Percentiles rank a stretch among this genome's conserved stretches.
These are phyloP conservation scores for Muschampia plurimacula DNA, from an alignment of 2,888 invertebrate genomes.

Conservation along the genomic window DNA sequence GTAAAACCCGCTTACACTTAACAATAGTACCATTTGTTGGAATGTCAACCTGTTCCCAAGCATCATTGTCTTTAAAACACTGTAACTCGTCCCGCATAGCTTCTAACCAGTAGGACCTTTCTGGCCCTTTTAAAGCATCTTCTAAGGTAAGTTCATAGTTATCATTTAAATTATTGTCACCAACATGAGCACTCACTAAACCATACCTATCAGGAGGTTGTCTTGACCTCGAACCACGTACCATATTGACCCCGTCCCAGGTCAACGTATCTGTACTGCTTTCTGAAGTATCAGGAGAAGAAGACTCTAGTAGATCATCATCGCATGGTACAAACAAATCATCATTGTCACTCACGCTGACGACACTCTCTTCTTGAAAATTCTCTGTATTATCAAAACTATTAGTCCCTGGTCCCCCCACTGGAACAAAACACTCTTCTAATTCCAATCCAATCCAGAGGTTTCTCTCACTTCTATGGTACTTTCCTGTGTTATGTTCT, in stretches of 20 bases:
- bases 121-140: background rate
- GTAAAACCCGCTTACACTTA: background rate
- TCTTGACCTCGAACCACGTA: background rate
- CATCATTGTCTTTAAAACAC: background rate
- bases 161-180: background rate
- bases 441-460: too few relatives aligned
- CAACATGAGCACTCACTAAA: background rate
- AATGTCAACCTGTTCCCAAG: background rate
- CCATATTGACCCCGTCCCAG: background rate
- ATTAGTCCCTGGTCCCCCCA: background rate
- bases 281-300: background rate
- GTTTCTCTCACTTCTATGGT: too few relatives aligned
- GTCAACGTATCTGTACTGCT: background rate
- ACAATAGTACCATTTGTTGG: background rate
- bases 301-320: background rate
- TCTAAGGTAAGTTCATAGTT: background rate
- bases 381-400: background rate
- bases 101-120: background rate
- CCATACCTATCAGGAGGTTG: background rate
- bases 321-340: background rate
- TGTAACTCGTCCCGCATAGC: background rate
- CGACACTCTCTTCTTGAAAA: background rate
- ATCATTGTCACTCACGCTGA: background rate
- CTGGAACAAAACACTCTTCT: background rate
- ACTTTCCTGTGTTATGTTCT: too few relatives aligned